Evolutionary conservation across 2,888 invertebrate species (phyloP).

Genomic region (Caenorhabditis angaria): DNA sequence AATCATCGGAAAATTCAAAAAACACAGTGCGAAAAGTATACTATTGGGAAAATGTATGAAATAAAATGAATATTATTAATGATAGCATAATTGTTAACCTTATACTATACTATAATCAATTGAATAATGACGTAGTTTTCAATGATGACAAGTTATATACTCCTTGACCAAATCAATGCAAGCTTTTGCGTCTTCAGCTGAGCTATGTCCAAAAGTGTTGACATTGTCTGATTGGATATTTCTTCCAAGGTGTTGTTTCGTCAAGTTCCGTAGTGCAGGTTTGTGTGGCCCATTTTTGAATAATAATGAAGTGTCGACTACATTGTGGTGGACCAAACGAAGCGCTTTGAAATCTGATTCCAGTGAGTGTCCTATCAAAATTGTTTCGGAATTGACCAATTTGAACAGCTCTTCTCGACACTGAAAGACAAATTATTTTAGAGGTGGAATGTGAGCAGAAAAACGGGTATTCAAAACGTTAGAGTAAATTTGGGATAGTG

Average conservation of each 20-base stretch:
- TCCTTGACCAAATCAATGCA: conserved; percentile 88
- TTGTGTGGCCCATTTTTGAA: conserved; percentile 85
- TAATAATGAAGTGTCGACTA: conserved; percentile 91
- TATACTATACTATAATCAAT: too few species aligned
- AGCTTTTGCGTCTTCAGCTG: conserved; percentile 92
- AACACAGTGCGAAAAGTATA: too few species aligned
- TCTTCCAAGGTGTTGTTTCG: conserved; percentile 86
- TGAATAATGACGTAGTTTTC: too few species aligned
- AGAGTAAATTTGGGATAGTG: too few species aligned
- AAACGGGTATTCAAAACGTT: too few species aligned
- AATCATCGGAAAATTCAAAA: too few species aligned
- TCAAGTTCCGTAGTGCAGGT: conserved; percentile 85
- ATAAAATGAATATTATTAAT: too few species aligned
- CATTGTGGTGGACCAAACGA: conserved; percentile 80
- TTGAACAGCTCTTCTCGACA: conserved; percentile 86
- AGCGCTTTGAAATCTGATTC: conserved; percentile 94
- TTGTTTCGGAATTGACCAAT: conserved; percentile 88
- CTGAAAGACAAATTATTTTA: conserved; percentile 50
- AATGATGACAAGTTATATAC: too few species aligned
- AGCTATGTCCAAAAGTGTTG: conserved; percentile 83
- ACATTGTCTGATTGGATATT: conserved; percentile 87
- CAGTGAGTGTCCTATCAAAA: conserved; percentile 95
- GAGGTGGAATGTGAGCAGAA: too few species aligned
- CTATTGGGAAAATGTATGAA: too few species aligned
- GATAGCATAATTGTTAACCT: too few species aligned